Conservation (phyloP, 2,888 invertebrate species). For the Latrodectus elegans region DNA sequence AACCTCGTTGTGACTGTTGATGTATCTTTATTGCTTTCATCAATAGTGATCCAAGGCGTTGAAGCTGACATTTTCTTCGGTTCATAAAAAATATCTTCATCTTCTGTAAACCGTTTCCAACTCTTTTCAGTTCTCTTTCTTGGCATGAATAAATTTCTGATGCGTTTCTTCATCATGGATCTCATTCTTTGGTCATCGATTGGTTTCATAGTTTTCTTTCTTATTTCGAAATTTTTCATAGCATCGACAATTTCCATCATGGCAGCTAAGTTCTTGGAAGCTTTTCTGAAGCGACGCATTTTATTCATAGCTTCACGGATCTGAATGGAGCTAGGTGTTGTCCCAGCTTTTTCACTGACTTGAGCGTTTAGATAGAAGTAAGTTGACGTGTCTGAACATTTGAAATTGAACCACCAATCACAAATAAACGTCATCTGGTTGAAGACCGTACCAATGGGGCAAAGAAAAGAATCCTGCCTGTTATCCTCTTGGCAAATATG, state of each 20-base stretch:
- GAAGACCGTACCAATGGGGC: slow-evolving; percentile 93
- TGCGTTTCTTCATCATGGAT: not conserved
- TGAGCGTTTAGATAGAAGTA: slow-evolving; percentile 87
- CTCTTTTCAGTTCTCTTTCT: slow-evolving; percentile 19
- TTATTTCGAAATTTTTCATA: not conserved
- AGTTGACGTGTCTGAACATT: slow-evolving; percentile 86
- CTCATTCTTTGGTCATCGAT: not conserved
- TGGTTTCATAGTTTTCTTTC: not conserved
- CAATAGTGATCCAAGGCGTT: no score
- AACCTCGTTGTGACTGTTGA: no score
- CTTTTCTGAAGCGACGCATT: slow-evolving; percentile 22
- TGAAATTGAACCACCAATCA: slow-evolving; percentile 96
- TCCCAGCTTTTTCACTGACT: slow-evolving; percentile 74
- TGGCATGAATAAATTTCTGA: slow-evolving; percentile 25
- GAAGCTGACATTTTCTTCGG: no score
- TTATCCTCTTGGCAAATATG: slow-evolving; percentile 90
- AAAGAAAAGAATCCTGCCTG: slow-evolving; percentile 90
- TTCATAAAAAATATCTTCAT: not conserved
- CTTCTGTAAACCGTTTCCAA: slow-evolving; percentile 13
- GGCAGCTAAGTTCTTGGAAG: not conserved
- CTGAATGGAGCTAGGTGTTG: not conserved
- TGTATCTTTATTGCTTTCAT: no score
- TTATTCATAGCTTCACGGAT: slow-evolving; percentile 30
- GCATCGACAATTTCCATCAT: not conserved
- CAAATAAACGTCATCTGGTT: slow-evolving; percentile 92